Evolutionary conservation across 2,797 vertebrate species (phyloP).

Genomic region (Neosilurus mollespiculum): DNA sequence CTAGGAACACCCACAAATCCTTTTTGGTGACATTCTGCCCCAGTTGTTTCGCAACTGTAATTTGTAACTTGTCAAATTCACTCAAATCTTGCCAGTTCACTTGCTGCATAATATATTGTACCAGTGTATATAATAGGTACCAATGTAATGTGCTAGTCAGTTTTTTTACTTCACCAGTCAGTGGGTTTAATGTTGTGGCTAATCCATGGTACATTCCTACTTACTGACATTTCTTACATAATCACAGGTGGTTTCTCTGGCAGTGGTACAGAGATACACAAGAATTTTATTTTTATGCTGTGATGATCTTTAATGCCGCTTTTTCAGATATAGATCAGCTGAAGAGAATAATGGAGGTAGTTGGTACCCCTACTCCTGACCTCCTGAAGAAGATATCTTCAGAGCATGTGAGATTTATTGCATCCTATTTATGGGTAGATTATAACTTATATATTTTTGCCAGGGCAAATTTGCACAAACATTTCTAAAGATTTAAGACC

Average conservation of each 20-base stretch:
- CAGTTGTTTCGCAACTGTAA: no score
- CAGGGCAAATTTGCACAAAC: background rate
- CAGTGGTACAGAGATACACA: background rate
- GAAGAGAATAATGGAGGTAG: conserved; percentile 98
- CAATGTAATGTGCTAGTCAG: no score
- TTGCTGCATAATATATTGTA: no score
- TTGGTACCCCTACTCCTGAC: conserved; percentile 92
- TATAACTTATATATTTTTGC: background rate
- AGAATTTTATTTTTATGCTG: background rate
- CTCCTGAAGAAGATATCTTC: conserved; percentile 96
- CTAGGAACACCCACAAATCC: no score
- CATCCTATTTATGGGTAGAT: background rate
- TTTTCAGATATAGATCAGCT: conserved; percentile 92
- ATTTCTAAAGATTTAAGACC: no score
- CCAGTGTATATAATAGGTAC: no score
- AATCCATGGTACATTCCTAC: background rate
- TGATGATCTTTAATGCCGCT: conserved; percentile 31
- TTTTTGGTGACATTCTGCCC: no score
- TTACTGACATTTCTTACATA: background rate
- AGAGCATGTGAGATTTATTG: conserved; percentile 84
- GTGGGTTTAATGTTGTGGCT: no score
- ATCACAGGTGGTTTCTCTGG: no score
- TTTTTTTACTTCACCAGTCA: no score
- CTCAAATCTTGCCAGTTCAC: no score
- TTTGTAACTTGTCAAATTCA: no score